phyloP scores from a whole-genome alignment of 2,888 invertebrate species.

The Xiphydria camelus region DNA sequence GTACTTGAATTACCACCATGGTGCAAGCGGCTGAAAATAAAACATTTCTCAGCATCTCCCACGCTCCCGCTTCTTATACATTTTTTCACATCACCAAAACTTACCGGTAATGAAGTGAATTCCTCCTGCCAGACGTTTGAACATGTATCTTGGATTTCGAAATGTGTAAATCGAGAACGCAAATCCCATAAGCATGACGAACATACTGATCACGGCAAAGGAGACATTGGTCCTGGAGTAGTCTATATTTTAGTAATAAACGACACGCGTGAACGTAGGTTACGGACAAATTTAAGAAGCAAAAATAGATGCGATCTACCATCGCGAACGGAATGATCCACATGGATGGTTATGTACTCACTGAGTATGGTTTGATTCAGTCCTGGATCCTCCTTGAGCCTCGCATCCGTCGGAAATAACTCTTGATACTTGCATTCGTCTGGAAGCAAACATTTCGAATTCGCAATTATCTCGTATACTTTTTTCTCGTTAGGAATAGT shows the following conservation, averaged over 20 bases:
- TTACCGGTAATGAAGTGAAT: slow-evolving; percentile 83
- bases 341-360: slow-evolving; percentile 46
- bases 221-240: slow-evolving; percentile 83
- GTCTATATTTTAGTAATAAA: slow-evolving; percentile 61
- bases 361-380: slow-evolving; percentile 63
- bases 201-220: slow-evolving; percentile 79
- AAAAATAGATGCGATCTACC: neutral
- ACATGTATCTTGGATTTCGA: slow-evolving; percentile 83
- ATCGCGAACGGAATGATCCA: neutral
- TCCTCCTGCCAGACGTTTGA: slow-evolving; percentile 82
- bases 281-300: neutral
- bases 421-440: slow-evolving; percentile 66
- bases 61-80: no score
- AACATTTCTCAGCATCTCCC: no score
- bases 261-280: neutral
- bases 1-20: slow-evolving; percentile 81
- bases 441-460: no score
- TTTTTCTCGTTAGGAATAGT: no score
- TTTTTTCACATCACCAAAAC: no score
- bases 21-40: slow-evolving; percentile 70
- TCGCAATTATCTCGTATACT: no score
- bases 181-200: slow-evolving; percentile 80
- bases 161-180: slow-evolving; percentile 84
- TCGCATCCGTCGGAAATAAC: slow-evolving; percentile 63
- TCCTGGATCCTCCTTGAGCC: slow-evolving; percentile 60